Conservation (phyloP, 2,113 vertebrate genomes). For the Elgaria multicarinata region DNA sequence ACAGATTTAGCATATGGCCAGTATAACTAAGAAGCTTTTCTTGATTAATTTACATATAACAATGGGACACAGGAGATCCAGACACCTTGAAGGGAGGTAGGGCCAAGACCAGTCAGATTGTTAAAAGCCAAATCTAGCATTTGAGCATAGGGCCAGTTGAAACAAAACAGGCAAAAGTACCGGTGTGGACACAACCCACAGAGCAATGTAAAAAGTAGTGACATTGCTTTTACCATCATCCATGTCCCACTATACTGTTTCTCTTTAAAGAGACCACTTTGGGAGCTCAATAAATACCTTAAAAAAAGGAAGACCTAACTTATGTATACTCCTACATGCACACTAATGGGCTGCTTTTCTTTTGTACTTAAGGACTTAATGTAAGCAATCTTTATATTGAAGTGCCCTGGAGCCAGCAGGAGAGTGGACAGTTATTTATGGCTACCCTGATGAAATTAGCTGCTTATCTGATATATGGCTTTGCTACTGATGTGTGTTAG, state of each 20-base stretch:
- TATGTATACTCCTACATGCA: not conserved
- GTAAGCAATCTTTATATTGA: not conserved
- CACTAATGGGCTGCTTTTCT: slow-evolving; percentile 1
- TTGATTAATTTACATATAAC: not conserved
- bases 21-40: not conserved
- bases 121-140: not conserved
- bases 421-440: slow-evolving; percentile 22
- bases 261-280: not conserved
- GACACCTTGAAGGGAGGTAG: not conserved
- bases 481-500: not conserved
- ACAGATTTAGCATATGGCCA: not conserved
- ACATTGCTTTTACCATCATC: not conserved
- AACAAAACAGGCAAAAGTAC: not conserved
- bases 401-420: slow-evolving; percentile 10
- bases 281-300: slow-evolving; percentile 21
- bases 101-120: not conserved
- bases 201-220: not conserved
- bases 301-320: not conserved
- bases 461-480: slow-evolving; percentile 10
- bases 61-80: not conserved
- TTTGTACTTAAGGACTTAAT: slow-evolving; percentile 38
- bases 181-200: not conserved
- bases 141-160: not conserved
- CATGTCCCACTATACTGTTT: not conserved
- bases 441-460: slow-evolving; percentile 27